phyloP scores from a whole-genome alignment of 2,797 vertebrate genomes.

The Argya squamiceps region DNA sequence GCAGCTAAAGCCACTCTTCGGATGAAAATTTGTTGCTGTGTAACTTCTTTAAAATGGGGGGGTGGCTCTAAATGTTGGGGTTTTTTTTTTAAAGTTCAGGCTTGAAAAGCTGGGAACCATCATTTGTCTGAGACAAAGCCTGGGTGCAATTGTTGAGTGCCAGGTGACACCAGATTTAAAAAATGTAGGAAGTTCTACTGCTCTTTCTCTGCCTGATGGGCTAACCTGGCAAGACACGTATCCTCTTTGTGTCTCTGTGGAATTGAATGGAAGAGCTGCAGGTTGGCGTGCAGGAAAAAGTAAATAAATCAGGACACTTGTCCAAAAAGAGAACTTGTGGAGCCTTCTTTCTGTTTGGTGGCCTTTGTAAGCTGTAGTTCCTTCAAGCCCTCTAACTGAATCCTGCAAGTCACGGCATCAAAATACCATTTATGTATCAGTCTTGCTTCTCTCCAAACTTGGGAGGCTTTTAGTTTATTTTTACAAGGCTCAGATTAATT shows the following conservation, averaged over 20 bases:
- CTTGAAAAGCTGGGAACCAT: neutral
- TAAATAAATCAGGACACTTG: neutral
- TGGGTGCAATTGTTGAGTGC: neutral
- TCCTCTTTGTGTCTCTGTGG: neutral
- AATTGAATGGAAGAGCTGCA: neutral
- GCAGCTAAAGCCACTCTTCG: neutral
- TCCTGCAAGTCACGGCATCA: neutral
- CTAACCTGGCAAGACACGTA: neutral
- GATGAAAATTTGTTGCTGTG: neutral
- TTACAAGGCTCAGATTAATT: neutral
- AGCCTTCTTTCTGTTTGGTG: neutral
- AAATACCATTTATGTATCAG: neutral
- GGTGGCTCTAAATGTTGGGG: fast-evolving
- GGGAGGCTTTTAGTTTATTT: neutral
- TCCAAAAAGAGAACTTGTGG: neutral
- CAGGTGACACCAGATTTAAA: neutral
- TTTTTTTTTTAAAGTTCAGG: neutral
- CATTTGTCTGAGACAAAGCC: neutral
- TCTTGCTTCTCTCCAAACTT: neutral
- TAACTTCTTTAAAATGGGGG: neutral
- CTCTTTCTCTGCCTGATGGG: neutral
- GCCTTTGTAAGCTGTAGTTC: neutral
- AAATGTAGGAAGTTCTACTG: neutral
- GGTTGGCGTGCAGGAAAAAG: neutral
- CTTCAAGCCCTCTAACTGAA: neutral